Evolutionary conservation across 2,113 vertebrate genomes (phyloP).

Genomic region (Anoplopoma fimbria): DNA sequence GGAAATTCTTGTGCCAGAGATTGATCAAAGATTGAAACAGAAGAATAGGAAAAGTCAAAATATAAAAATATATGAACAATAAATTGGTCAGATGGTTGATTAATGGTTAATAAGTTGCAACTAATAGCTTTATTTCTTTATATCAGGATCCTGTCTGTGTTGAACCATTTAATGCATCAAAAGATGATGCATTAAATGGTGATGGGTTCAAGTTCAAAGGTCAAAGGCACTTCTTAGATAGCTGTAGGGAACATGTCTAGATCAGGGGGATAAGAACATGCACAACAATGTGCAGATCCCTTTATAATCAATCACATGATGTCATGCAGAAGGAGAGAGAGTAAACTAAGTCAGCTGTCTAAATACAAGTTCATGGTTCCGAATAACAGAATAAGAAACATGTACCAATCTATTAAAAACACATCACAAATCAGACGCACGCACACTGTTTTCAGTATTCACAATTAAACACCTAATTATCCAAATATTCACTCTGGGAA

Average conservation of each 20-base stretch:
- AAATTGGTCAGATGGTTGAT: too few relatives aligned
- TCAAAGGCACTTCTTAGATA: not conserved
- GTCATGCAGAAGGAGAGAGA: slow-evolving; percentile 42
- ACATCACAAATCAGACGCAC: slow-evolving; percentile 39
- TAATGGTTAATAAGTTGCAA: too few relatives aligned
- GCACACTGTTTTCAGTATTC: not conserved
- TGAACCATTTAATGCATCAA: not conserved
- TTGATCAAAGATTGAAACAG: too few relatives aligned
- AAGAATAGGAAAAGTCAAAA: too few relatives aligned
- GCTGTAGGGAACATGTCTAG: not conserved
- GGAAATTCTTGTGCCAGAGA: too few relatives aligned
- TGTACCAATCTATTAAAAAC: too few relatives aligned
- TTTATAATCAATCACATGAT: slow-evolving; percentile 46
- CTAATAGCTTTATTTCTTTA: too few relatives aligned
- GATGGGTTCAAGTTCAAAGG: not conserved
- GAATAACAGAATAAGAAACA: slow-evolving; percentile 40
- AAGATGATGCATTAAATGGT: not conserved
- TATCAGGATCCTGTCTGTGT: not conserved
- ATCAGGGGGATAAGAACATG: slow-evolving; percentile 6
- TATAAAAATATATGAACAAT: too few relatives aligned
- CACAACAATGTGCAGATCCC: slow-evolving; percentile 11
- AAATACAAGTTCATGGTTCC: slow-evolving; percentile 61
- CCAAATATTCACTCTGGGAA: slow-evolving; percentile 53
- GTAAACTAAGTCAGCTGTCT: slow-evolving; percentile 73
- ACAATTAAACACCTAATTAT: slow-evolving; percentile 23